Base-by-base conservation (phyloP, 2,113 vertebrate genomes). In the Callocephalon fimbriatum region DNA sequence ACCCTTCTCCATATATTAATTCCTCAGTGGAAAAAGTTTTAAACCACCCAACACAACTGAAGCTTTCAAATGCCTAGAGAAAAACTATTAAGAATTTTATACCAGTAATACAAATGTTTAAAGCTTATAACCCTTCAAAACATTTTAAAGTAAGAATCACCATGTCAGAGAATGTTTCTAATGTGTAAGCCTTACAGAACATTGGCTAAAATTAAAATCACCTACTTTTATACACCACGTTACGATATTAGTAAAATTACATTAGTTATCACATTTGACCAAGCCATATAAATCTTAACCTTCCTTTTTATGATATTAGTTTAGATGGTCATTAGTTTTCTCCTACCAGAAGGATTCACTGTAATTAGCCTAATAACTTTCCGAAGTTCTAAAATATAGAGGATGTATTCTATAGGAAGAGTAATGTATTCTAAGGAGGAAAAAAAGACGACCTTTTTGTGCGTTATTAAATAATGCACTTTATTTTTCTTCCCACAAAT, bases 321-420 rank as follows among this genome's bases (percentile, higher is more conserved):
- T 87, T 62, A 93, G 67, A 42, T 62, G 44, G 19, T 66, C 58
- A 67, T 89, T 80, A 71, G 19, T 62, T 75, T 76, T 37, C 47
- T 56, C 53, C 72, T 40, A 86, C 44, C 16, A 53, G 79, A 81
- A 86, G 27, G 0, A 15, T 76, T 97, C 73, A 70, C 31, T 77
- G 71, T 35, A 93, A 96, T 91, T 66, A 78, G 73, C 58, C 71
- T 15, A 92, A 97, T 59, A 73, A 85, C 48, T 77, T 80, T 20
- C 54, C 21, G 22, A 80, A 73, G 22, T 80, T 84, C 68, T n/a
- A 51, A 76, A 85, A 54, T 38, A 53, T 2, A 93, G 51, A 70
- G 20, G 7, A 58, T 44, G 15, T 40, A 38, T 18, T 77, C 44
- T 3, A 32, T 20, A 48, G 56, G 56, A 35, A 58, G 32, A 58